These are phyloP conservation scores for Chiroxiphia lanceolata DNA, from an alignment of 2,797 vertebrate genomes.

Conservation along the genomic window DNA sequence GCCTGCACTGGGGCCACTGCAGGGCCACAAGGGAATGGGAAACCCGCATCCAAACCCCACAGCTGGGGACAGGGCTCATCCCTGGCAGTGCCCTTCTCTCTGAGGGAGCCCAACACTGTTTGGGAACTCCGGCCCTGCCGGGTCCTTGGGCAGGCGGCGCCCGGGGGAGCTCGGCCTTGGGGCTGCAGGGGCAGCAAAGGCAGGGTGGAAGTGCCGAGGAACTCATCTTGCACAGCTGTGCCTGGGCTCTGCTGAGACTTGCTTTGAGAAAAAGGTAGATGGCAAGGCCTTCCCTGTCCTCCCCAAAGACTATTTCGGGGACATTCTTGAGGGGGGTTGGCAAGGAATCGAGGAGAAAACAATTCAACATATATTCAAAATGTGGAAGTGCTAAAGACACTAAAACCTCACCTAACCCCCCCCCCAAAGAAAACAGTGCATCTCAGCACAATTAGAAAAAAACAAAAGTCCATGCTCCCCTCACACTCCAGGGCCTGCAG, in stretches of 20 bases:
- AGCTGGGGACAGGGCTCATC: accelerated
- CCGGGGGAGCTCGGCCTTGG: neutral
- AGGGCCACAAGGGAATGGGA: accelerated
- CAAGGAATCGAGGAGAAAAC: neutral
- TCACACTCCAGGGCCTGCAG: neutral
- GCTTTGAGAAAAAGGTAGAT: neutral
- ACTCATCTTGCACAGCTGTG: neutral
- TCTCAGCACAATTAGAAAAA: neutral
- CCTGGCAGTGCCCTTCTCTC: accelerated
- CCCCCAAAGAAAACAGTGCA: neutral
- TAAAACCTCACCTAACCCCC: neutral
- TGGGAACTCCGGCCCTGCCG: neutral
- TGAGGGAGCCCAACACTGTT: neutral
- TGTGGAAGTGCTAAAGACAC: conserved; percentile 50
- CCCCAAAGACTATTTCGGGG: neutral
- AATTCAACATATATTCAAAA: neutral
- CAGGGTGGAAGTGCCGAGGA: neutral
- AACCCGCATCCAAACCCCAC: accelerated
- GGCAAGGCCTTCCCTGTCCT: neutral
- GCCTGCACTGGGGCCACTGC: neutral
- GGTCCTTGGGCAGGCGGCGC: neutral
- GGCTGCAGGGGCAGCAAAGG: neutral
- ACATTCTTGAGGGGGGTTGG: neutral
- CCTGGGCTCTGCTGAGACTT: neutral
- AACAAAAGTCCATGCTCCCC: neutral